Conservation (phyloP, 2,888 invertebrate genomes). For the Xanthia togata region DNA sequence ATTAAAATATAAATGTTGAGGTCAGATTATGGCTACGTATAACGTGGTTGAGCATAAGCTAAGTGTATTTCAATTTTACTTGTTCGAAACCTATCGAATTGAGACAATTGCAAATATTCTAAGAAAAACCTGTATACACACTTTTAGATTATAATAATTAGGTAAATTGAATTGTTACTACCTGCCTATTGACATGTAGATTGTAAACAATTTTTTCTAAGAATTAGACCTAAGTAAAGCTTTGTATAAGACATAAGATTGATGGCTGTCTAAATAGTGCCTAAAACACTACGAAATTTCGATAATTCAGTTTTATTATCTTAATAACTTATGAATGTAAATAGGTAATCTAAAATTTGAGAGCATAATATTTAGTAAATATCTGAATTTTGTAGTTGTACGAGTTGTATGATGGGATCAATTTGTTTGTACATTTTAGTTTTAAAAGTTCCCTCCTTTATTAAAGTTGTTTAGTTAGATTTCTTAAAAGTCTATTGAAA, state of each 20-base stretch:
- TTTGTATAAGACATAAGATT: conserved; percentile 90
- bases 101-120: conserved; percentile 52
- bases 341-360: conserved; percentile 80
- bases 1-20: conserved; percentile 33
- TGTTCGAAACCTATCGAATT: conserved; percentile 45
- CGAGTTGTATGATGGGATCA: conserved; percentile 86
- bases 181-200: conserved; percentile 90
- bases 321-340: conserved; percentile 85
- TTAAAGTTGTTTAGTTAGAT: conserved; percentile 28
- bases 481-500: conserved; percentile 21
- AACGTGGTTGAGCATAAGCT: conserved; percentile 34
- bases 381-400: conserved; percentile 81
- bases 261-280: conserved; percentile 91
- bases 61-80: conserved; percentile 37
- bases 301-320: conserved; percentile 89
- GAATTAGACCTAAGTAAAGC: conserved; percentile 83
- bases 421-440: conserved; percentile 80
- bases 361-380: conserved; percentile 80
- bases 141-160: conserved; percentile 77
- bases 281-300: conserved; percentile 90
- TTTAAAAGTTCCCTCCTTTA: conserved; percentile 58
- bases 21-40: conserved; percentile 42
- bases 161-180: conserved; percentile 86
- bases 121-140: conserved; percentile 74
- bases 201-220: conserved; percentile 84